Percentiles rank a stretch among this genome's conserved stretches.
phyloP scores from a whole-genome alignment of 2,888 invertebrate species.

The Troides oblongomaculatus region DNA sequence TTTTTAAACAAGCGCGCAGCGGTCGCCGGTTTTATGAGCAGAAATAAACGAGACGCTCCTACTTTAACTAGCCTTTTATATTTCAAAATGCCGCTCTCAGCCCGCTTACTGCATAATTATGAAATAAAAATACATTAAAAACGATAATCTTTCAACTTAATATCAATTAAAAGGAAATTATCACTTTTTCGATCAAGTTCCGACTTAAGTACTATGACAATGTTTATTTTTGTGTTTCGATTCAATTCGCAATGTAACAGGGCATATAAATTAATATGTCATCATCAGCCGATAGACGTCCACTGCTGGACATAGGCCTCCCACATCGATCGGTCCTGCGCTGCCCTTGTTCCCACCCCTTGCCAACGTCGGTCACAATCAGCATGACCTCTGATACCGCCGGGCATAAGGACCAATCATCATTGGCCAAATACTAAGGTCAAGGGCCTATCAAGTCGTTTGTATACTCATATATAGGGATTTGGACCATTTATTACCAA shows the following conservation, averaged over 20 bases:
- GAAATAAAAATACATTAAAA: slow-evolving; percentile 1
- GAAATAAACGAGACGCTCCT: slow-evolving; percentile 22
- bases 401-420: too few relatives aligned
- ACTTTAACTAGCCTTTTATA: slow-evolving; percentile 15
- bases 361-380: too few relatives aligned
- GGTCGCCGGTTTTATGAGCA: slow-evolving; percentile 16
- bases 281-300: too few relatives aligned
- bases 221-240: neutral
- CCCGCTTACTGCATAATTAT: slow-evolving; percentile 2
- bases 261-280: too few relatives aligned
- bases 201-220: neutral
- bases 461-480: too few relatives aligned
- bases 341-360: too few relatives aligned
- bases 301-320: too few relatives aligned
- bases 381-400: too few relatives aligned
- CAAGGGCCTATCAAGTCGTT: too few relatives aligned
- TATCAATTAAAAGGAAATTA: neutral
- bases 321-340: too few relatives aligned
- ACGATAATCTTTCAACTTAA: neutral
- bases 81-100: neutral
- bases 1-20: slow-evolving; percentile 20
- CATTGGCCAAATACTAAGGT: too few relatives aligned
- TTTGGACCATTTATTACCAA: too few relatives aligned
- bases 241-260: neutral
- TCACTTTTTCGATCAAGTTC: neutral